Evolutionary conservation across 2,797 vertebrate species (phyloP), one percentile per base, ranked within the genome.

Genomic region (Sebastiscus albofasciatus): DNA sequence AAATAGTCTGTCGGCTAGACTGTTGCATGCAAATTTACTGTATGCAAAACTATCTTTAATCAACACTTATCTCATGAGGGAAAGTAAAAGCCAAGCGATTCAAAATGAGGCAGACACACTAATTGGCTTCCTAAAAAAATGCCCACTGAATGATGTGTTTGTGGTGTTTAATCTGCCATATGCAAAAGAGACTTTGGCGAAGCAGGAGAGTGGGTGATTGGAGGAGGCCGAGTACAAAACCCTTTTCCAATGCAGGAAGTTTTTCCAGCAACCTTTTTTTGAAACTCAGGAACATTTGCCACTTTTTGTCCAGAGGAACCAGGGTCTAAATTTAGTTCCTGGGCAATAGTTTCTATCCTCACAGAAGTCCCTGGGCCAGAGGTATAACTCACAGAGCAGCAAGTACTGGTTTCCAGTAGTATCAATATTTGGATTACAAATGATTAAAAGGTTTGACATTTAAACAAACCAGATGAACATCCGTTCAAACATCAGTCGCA

Each of bases 111-210:
- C 7, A 72, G 49, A 55, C 18, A 16, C 16, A 20, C 34, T 65
- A 61, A 71, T 31, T 74, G 76, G 66, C 16, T 66, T 76, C 39
- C 59, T 36, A 27, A 84, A 68, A 66, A 74, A 71, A 83, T 2
- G 46, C 10, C 39, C 39, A 74, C 29, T 79, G 56, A 85, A 85
- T 62, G 39, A 72, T 62, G 58, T 36, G 54, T 78, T 74, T 84
- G 81, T 86, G 54, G 7, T 7, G 6, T 81, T 79, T 72, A 82
- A 82, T 75, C 60, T 54, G 61, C 67, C 69, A 68, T 33, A 87
- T 85, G 75, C 76, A 78, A 85, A 86, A 39, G 16, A 80, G 56
- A 74, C 31, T 24, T 60, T 31, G 12, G 46, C 18, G 20, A 81
- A 71, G 70, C 59, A 71, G 62, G 31, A 71, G 49, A 61, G 62